A percentile compares a stretch with the other conserved stretches of the same genome.
Conservation (phyloP, 1,140 invertebrate genomes). For the Zaprionus lachaisei region DNA sequence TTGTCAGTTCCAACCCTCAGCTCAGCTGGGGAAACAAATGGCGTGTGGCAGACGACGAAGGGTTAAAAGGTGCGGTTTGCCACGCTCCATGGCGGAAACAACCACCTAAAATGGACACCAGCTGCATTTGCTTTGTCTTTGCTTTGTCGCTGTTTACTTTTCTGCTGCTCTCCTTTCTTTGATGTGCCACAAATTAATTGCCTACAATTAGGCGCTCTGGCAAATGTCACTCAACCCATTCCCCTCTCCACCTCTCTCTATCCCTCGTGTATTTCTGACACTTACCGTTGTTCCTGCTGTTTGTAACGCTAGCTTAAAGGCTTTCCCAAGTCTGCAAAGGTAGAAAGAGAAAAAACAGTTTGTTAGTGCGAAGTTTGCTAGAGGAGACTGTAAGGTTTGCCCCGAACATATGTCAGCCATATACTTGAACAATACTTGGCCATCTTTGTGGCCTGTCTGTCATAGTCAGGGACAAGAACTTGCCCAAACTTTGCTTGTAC, state of each 20-base stretch:
- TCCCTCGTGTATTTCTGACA: slow-evolving; percentile 59
- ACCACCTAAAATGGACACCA: slow-evolving; percentile 65
- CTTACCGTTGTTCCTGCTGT: slow-evolving; percentile 74
- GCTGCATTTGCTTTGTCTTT: slow-evolving; percentile 77
- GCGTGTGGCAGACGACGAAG: slow-evolving; percentile 59
- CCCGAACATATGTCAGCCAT: slow-evolving; percentile 74
- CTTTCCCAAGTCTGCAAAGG: slow-evolving; percentile 60
- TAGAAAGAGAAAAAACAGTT: slow-evolving; percentile 44
- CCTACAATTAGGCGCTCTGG: slow-evolving; percentile 82
- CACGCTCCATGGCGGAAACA: slow-evolving; percentile 54
- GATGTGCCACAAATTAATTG: slow-evolving; percentile 84
- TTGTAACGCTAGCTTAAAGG: slow-evolving; percentile 69
- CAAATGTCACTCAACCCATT: slow-evolving; percentile 70
- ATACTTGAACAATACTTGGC: slow-evolving; percentile 57
- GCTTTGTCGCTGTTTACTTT: slow-evolving; percentile 54
- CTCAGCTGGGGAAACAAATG: slow-evolving; percentile 50
- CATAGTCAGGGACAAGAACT: slow-evolving; percentile 37
- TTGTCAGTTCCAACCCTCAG: slow-evolving; percentile 31
- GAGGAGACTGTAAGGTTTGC: slow-evolving; percentile 25
- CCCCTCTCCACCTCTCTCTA: background rate
- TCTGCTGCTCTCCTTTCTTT: slow-evolving; percentile 62
- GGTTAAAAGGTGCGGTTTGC: slow-evolving; percentile 82
- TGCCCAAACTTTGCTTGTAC: slow-evolving; percentile 66
- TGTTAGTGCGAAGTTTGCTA: slow-evolving; percentile 71
- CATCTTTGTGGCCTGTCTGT: slow-evolving; percentile 74